These are phyloP conservation scores for Psammodynastes pulverulentus DNA, from an alignment of 2,113 vertebrate genomes.

Conservation along the genomic window DNA sequence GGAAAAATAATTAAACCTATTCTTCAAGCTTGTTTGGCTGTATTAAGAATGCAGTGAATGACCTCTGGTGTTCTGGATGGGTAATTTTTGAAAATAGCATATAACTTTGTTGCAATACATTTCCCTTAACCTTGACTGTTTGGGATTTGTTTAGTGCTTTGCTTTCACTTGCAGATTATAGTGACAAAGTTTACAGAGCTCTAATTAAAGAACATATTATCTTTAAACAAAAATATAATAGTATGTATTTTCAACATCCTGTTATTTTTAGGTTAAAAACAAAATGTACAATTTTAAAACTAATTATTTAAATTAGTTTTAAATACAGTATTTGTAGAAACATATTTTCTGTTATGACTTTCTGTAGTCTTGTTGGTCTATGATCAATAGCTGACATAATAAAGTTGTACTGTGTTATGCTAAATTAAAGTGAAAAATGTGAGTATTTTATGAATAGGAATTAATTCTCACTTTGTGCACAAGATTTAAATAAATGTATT, in stretches of 20 bases:
- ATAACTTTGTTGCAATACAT: neutral
- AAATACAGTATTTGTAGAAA: neutral
- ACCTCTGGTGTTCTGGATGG: neutral
- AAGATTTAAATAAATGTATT: neutral
- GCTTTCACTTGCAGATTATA: neutral
- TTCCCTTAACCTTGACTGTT: neutral
- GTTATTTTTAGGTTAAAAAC: neutral
- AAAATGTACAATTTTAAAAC: neutral
- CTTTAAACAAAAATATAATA: neutral
- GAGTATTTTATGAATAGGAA: neutral
- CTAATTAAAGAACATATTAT: neutral
- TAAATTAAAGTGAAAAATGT: neutral
- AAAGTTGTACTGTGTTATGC: neutral
- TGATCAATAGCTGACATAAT: neutral
- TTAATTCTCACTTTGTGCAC: neutral
- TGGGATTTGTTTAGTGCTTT: neutral
- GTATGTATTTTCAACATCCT: neutral
- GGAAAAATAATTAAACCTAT: neutral
- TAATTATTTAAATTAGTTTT: neutral
- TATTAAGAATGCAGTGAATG: neutral
- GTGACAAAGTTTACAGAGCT: neutral
- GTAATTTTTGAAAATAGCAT: neutral
- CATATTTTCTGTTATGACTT: neutral
- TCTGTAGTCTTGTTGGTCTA: neutral
- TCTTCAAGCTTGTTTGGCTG: neutral